These are phyloP conservation scores for Hyposmocoma kahamanoa DNA, from an alignment of 1,140 invertebrate genomes.

Conservation along the genomic window DNA sequence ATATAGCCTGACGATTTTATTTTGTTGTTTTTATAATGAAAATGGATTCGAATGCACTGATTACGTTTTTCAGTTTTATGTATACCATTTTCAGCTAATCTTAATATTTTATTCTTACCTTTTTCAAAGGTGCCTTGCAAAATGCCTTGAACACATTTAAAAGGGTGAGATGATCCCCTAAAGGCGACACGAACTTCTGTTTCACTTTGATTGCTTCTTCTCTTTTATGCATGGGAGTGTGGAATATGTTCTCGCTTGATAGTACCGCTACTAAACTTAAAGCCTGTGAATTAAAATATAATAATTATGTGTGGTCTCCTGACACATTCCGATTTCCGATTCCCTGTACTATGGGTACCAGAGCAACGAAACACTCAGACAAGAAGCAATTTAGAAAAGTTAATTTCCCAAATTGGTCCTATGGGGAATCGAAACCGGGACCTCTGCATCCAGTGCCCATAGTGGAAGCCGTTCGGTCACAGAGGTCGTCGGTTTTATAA, in stretches of 20 bases:
- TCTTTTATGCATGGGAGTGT: conserved; percentile 75
- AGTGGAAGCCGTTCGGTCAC: no score
- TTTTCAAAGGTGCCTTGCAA: conserved; percentile 82
- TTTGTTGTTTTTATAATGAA: not conserved
- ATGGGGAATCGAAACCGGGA: no score
- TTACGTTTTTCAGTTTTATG: not conserved
- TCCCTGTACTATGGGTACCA: no score
- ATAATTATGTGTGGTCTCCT: no score
- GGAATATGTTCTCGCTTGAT: conserved; percentile 77
- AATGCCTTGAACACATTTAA: conserved; percentile 92
- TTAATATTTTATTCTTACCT: conserved; percentile 62
- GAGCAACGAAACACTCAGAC: no score
- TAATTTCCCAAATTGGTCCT: no score
- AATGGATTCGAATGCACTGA: not conserved
- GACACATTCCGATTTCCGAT: no score
- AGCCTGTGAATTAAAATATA: conserved; percentile 46
- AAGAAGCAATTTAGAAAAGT: no score
- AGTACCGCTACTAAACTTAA: conserved; percentile 77
- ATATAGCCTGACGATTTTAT: not conserved
- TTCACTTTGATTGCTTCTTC: conserved; percentile 81
- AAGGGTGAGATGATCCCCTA: conserved; percentile 95
- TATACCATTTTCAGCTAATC: not conserved
- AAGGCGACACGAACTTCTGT: conserved; percentile 87
- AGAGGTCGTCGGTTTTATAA: no score
- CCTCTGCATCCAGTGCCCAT: no score